Evolutionary conservation across 2,113 vertebrate species (phyloP).

Genomic region (Albula goreensis): DNA sequence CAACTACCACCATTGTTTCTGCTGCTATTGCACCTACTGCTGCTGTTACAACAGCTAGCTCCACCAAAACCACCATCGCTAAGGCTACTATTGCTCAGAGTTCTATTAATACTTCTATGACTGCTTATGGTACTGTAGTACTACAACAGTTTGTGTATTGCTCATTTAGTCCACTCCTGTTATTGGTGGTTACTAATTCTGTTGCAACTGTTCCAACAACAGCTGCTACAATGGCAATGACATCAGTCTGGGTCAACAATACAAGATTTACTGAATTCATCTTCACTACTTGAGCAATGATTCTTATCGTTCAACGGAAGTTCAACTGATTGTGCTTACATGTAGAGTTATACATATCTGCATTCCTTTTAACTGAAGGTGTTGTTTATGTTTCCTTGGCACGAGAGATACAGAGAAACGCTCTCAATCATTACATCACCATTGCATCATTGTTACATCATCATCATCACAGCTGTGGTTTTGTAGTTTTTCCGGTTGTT

Average conservation of each 20-base stretch:
- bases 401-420: background rate
- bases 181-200: conserved; percentile 36
- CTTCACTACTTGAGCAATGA: background rate
- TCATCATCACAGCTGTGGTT: background rate
- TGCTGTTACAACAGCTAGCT: background rate
- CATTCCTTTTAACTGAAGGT: background rate
- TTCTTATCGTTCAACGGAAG: background rate
- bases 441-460: background rate
- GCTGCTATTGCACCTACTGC: background rate
- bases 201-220: background rate
- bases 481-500: background rate
- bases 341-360: background rate
- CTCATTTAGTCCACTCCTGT: conserved; percentile 38
- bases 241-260: too few relatives aligned
- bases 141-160: background rate
- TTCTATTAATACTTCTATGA: background rate
- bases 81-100: background rate
- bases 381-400: background rate
- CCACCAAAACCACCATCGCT: background rate
- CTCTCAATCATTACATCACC: background rate
- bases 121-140: background rate
- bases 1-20: background rate
- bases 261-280: background rate
- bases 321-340: background rate
- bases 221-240: background rate